Evolutionary conservation across 2,888 invertebrate genomes (phyloP).

Genomic region (Aproaerema taeniolella): DNA sequence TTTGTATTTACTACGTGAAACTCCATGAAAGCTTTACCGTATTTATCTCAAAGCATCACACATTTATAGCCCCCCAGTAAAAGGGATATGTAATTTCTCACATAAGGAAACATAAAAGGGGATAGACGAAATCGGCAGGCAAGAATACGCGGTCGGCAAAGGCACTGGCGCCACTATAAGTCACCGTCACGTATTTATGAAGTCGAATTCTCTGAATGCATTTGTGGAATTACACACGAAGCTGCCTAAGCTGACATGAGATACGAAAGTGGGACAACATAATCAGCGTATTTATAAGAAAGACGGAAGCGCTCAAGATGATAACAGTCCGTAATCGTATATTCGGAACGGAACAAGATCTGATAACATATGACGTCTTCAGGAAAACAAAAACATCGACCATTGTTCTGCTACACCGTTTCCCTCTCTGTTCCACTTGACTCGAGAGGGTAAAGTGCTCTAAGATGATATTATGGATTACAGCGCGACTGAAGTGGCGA

Average conservation of each 20-base stretch:
- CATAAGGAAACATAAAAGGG: conserved; percentile 36
- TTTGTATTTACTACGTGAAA: too few species aligned
- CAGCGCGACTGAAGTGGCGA: too few species aligned
- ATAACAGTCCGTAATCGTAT: conserved; percentile 3
- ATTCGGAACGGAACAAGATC: not conserved
- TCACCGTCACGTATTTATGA: conserved; percentile 34
- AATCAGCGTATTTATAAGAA: conserved; percentile 8
- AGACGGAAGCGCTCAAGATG: not conserved
- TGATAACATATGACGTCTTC: not conserved
- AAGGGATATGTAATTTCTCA: conserved; percentile 26
- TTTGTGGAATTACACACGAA: conserved; percentile 41
- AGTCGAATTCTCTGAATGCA: conserved; percentile 36
- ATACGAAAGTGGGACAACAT: conserved; percentile 9
- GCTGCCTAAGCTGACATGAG: conserved; percentile 29
- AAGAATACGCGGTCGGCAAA: conserved; percentile 21
- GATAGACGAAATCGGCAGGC: conserved; percentile 23
- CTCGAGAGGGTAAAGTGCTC: too few species aligned
- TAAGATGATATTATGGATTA: too few species aligned
- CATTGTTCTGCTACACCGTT: too few species aligned
- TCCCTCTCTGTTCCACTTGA: too few species aligned
- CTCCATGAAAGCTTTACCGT: too few species aligned
- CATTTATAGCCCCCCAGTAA: conserved; percentile 19
- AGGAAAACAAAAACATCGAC: not conserved
- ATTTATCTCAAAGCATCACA: too few species aligned
- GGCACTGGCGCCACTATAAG: conserved; percentile 37